Percentiles rank a stretch among this genome's conserved stretches.
Evolutionary conservation across 2,888 invertebrate genomes (phyloP).

Genomic region (Stenchaetothrips biformis): DNA sequence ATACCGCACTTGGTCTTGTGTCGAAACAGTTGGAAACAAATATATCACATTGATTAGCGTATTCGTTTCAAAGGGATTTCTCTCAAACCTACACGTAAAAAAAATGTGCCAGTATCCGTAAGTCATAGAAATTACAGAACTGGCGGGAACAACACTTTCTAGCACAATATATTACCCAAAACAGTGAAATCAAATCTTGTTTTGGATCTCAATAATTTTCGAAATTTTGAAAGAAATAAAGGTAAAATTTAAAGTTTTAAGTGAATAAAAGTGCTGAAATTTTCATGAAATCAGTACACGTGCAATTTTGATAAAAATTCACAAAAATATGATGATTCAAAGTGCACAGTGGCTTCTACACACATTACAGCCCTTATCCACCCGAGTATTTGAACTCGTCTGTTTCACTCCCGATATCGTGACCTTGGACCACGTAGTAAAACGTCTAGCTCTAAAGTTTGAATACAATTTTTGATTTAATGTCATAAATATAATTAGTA

Average conservation of each 20-base stretch:
- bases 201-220: not conserved
- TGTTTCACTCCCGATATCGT: no score
- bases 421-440: not conserved
- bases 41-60: slow-evolving; percentile 19
- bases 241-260: not conserved
- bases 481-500: slow-evolving; percentile 9
- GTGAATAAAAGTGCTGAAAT: not conserved
- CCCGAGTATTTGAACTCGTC: no score
- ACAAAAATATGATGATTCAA: slow-evolving; percentile 19
- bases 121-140: no score
- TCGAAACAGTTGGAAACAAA: slow-evolving; percentile 13
- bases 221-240: not conserved
- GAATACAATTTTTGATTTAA: slow-evolving; percentile 8
- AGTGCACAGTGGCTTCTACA: slow-evolving; percentile 1
- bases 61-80: slow-evolving; percentile 2
- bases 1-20: slow-evolving; percentile 5
- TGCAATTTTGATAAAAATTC: slow-evolving; percentile 15
- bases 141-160: no score
- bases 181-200: no score
- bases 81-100: not conserved
- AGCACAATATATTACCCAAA: no score
- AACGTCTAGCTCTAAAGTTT: not conserved
- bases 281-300: not conserved
- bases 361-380: not conserved
- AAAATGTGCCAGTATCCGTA: not conserved